Evolutionary conservation across 2,797 vertebrate species (phyloP).

Genomic region (Neostethus bicornis): DNA sequence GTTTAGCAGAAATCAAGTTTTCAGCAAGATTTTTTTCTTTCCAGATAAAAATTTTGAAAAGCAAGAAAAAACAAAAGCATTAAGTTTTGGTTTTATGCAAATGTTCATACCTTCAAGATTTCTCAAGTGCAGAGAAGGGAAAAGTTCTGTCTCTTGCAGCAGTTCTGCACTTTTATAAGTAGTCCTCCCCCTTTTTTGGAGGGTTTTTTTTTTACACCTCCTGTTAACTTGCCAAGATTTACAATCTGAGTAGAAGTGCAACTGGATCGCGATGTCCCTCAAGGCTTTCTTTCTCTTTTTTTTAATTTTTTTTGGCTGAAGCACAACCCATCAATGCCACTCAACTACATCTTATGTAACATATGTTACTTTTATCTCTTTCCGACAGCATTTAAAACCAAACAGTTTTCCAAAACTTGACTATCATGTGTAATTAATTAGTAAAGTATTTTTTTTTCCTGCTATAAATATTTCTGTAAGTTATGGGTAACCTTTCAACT

Average conservation of each 20-base stretch:
- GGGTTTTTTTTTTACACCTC: conserved; percentile 45
- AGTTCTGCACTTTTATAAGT: conserved; percentile 39
- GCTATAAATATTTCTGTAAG: neutral
- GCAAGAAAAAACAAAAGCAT: neutral
- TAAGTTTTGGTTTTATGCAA: conserved; percentile 5
- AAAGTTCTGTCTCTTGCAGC: neutral
- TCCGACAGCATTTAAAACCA: neutral
- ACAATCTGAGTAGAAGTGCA: conserved; percentile 16
- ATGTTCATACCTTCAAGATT: conserved; percentile 44
- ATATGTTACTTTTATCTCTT: neutral
- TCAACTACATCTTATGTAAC: neutral
- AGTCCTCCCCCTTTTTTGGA: conserved; percentile 19
- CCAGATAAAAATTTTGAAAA: conserved; percentile 1
- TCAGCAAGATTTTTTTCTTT: no score
- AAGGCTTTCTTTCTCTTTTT: neutral
- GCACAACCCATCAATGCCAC: neutral
- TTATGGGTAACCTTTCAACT: neutral
- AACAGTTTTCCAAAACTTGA: neutral
- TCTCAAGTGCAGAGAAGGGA: conserved; percentile 11
- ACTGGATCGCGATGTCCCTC: conserved; percentile 18
- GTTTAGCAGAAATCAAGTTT: no score
- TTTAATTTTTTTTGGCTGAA: neutral
- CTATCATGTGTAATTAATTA: neutral
- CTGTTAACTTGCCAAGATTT: conserved; percentile 21
- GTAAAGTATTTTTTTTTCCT: neutral